Evolutionary conservation across 1,140 invertebrate genomes (phyloP).

Genomic region (Cydia amplana): DNA sequence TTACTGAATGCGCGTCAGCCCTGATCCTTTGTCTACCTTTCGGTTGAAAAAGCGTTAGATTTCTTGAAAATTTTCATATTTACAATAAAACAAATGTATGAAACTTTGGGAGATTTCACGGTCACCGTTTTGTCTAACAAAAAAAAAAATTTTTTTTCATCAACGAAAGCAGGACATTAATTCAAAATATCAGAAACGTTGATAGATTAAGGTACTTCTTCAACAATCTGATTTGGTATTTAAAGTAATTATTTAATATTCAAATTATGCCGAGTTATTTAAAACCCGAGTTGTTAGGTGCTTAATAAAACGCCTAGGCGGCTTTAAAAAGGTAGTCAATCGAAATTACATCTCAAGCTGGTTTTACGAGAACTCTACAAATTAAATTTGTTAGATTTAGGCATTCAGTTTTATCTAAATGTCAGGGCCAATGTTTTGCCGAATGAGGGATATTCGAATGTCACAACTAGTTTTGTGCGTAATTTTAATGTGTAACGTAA

Average conservation of each 20-base stretch:
- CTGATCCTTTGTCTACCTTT: conserved; percentile 45
- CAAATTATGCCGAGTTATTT: background rate
- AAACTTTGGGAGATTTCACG: background rate
- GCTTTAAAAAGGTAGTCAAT: conserved; percentile 22
- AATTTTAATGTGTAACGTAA: conserved; percentile 15
- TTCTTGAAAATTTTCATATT: too few relatives aligned
- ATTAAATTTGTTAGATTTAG: conserved; percentile 33
- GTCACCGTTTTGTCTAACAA: background rate
- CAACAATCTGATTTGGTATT: conserved; percentile 1
- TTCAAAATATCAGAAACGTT: background rate
- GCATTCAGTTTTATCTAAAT: conserved; percentile 40
- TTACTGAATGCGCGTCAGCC: conserved; percentile 33
- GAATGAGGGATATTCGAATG: conserved; percentile 36
- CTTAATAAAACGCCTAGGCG: conserved; percentile 18
- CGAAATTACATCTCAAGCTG: background rate
- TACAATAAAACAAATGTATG: too few relatives aligned
- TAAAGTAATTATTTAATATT: conserved; percentile 20
- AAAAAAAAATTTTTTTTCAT: background rate
- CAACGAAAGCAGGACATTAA: background rate
- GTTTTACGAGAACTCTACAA: conserved; percentile 25
- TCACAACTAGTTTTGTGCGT: conserved; percentile 40
- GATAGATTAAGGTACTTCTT: too few relatives aligned
- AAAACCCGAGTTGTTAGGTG: background rate
- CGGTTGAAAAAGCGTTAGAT: background rate
- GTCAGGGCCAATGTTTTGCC: conserved; percentile 49